Evolutionary conservation across 2,797 vertebrate species (phyloP).

Genomic region (Pseudochromis fuscus): DNA sequence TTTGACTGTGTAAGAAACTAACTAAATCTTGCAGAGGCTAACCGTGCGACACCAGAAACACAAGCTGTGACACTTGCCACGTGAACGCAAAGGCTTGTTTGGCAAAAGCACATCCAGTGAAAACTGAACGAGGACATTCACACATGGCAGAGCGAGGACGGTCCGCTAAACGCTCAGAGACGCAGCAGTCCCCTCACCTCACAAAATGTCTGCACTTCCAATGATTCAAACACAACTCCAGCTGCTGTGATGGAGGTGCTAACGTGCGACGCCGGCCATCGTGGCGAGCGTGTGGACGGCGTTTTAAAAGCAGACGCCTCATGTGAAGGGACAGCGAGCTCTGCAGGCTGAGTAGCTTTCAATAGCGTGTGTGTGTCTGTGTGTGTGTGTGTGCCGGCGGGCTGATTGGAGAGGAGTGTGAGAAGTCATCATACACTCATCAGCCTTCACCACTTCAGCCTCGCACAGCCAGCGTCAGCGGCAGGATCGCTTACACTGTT

Average conservation of each 20-base stretch:
- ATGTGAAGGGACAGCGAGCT: conserved; percentile 19
- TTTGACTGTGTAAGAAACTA: no score
- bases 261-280: not conserved
- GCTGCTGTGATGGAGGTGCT: conserved; percentile 35
- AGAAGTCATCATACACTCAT: conserved; percentile 32
- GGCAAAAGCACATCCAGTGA: no score
- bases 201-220: not conserved
- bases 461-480: conserved; percentile 12
- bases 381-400: not conserved
- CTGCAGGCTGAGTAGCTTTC: conserved; percentile 3
- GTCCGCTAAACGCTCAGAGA: not conserved
- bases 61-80: no score
- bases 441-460: conserved; percentile 9
- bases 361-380: not conserved
- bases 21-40: no score
- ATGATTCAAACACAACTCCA: conserved; percentile 38
- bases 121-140: no score
- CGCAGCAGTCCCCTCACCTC: not conserved
- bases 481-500: not conserved
- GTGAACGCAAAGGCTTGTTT: no score
- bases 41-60: no score
- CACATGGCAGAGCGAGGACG: not conserved
- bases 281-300: conserved; percentile 9
- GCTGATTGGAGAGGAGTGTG: conserved; percentile 16
- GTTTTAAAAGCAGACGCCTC: conserved; percentile 15